Base-by-base conservation (phyloP, 2,888 invertebrate species). In the Drosophila anomalipes region DNA sequence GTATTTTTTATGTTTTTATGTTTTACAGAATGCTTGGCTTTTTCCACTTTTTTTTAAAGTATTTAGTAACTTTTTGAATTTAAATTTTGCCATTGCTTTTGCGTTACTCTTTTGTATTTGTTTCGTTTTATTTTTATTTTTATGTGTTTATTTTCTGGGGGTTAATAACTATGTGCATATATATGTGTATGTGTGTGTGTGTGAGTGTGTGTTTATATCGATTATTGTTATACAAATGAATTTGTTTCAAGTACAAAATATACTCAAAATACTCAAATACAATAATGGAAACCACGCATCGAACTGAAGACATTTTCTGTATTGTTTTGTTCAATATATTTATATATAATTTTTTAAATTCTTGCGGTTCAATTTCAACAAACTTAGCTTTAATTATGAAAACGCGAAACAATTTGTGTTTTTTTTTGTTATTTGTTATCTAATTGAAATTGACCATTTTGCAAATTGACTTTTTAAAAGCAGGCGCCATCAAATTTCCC, bases 1-100 rank as follows among this genome's bases (percentile, higher is more conserved):
- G 86, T 88, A 87, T 53, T 76, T 83, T 83, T 65, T 54, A 56
- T 56, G 35, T 37, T 28, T 22, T 28, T 28, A 91, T 83, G 91
- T 90, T 91, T 89, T 86, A 91, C 91, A 91, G 86, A 91, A 91
- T 91, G 86, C 86, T 86, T 91, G 86, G 91, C 86, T 91, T 79
- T 71, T 77, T 47, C 79, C 35, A 59, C 33, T 52, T 73, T 75
- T 58, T 65, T 72, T 62, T 58, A 76, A 83, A 83, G 74, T 71
- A 71, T 70, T 88, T 86, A 86, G 86, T 86, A 86, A 86, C 86
- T 47, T 86, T 90, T 90, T 86, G 89, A 79, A 76, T 85, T 88
- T 82, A 77, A 19, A 70, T 73, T 79, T 86, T 87, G 85, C 88
- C 82, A 64, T 89, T 83, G 72, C 77, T 65, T 72, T 63, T 75